Percentiles rank a stretch among this genome's conserved stretches.
Evolutionary conservation across 2,113 vertebrate species (phyloP).

Genomic region (Pterophyllum scalare): DNA sequence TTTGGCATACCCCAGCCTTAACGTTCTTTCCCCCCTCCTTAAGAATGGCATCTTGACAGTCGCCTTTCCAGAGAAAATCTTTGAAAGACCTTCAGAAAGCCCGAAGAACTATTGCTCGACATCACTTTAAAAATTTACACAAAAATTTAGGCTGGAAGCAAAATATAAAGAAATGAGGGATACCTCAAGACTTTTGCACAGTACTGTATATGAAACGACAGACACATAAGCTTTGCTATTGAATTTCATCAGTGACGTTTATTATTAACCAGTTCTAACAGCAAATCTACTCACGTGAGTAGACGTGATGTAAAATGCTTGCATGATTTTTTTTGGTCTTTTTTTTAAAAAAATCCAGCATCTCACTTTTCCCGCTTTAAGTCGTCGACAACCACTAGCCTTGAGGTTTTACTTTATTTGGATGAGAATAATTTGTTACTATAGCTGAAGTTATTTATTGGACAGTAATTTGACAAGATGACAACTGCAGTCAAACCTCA

Average conservation of each 20-base stretch:
- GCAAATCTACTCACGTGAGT: not conserved
- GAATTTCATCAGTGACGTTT: not conserved
- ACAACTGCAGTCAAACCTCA: not conserved
- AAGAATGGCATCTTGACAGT: not conserved
- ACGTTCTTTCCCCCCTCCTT: not conserved
- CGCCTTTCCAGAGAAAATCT: not conserved
- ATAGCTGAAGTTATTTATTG: not conserved
- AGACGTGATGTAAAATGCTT: not conserved
- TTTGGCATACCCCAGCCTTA: too few species aligned
- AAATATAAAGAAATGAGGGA: not conserved
- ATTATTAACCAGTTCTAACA: not conserved
- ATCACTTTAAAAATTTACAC: not conserved
- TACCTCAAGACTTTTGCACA: not conserved
- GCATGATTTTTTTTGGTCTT: not conserved
- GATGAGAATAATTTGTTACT: not conserved
- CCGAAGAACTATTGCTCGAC: not conserved
- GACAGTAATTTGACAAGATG: not conserved
- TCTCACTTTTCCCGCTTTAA: not conserved
- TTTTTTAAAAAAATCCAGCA: not conserved
- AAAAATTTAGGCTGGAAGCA: conserved; percentile 3
- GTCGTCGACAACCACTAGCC: not conserved
- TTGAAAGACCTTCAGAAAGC: not conserved
- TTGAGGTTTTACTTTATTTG: not conserved
- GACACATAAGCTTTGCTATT: not conserved
- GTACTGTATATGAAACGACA: not conserved